phyloP scores from a whole-genome alignment of 2,113 vertebrate genomes.

The Gallinago paraguaiae region DNA sequence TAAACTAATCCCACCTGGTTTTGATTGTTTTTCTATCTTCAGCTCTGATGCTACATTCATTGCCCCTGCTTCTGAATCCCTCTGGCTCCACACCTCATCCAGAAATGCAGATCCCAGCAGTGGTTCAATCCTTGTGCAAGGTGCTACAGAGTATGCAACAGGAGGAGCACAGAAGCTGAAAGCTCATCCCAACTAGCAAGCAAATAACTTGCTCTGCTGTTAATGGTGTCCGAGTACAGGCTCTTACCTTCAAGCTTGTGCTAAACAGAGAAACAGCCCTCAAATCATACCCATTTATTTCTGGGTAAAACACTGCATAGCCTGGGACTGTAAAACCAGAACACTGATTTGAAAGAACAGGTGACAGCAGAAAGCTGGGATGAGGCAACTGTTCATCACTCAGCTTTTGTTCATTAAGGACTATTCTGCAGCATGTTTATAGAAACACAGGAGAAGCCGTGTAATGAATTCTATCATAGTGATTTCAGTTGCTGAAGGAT shows the following conservation, averaged over 20 bases:
- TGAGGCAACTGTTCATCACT: not conserved
- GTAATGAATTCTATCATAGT: not conserved
- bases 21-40: not conserved
- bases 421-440: rapidly evolving
- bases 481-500: not conserved
- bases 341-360: not conserved
- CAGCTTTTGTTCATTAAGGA: not conserved
- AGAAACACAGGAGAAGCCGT: not conserved
- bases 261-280: not conserved
- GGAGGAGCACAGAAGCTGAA: not conserved
- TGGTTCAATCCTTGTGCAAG: not conserved
- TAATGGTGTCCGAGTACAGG: not conserved
- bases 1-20: not conserved
- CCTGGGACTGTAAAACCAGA: not conserved
- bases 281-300: not conserved
- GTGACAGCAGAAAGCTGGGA: not conserved
- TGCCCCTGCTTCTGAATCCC: not conserved
- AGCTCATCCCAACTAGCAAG: not conserved
- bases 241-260: not conserved
- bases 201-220: not conserved
- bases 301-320: not conserved
- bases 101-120: not conserved
- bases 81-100: not conserved
- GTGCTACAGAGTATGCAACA: not conserved
- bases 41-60: not conserved